phyloP scores from a whole-genome alignment of 2,888 invertebrate genomes.

The Galerucella pusilla region DNA sequence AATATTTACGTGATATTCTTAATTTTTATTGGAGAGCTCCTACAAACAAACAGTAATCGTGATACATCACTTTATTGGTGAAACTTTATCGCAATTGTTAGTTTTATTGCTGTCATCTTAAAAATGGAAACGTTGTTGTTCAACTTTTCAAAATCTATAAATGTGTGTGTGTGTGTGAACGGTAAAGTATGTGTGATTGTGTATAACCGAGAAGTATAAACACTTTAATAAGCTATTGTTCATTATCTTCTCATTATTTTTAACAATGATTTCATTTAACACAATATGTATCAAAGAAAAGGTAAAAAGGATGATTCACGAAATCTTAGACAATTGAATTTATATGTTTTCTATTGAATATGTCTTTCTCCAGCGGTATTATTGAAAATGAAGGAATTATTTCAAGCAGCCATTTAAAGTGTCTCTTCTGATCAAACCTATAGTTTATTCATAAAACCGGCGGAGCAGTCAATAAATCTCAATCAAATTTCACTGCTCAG shows the following conservation, averaged over 20 bases:
- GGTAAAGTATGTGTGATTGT: not conserved
- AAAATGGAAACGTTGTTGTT: not conserved
- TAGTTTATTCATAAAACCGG: too few relatives aligned
- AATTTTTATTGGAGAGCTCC: not conserved
- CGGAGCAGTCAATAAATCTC: too few relatives aligned
- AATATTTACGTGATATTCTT: too few relatives aligned
- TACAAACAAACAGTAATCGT: conserved; percentile 60
- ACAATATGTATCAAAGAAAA: not conserved
- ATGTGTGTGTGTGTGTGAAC: not conserved
- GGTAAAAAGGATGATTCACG: not conserved
- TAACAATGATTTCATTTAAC: conserved; percentile 5
- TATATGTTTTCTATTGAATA: not conserved
- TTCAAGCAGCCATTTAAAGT: too few relatives aligned
- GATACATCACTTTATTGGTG: conserved; percentile 64
- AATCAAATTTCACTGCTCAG: too few relatives aligned
- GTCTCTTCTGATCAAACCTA: too few relatives aligned
- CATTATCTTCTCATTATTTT: conserved; percentile 5
- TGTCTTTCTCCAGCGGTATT: too few relatives aligned
- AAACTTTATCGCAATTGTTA: conserved; percentile 63
- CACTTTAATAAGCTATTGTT: conserved; percentile 3
- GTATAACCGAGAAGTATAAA: not conserved
- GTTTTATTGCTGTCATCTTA: conserved; percentile 44
- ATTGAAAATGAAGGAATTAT: too few relatives aligned
- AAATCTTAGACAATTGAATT: not conserved
- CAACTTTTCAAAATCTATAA: not conserved